These are phyloP conservation scores for Vipera ursinii DNA, from an alignment of 2,797 vertebrate species.

Conservation along the genomic window DNA sequence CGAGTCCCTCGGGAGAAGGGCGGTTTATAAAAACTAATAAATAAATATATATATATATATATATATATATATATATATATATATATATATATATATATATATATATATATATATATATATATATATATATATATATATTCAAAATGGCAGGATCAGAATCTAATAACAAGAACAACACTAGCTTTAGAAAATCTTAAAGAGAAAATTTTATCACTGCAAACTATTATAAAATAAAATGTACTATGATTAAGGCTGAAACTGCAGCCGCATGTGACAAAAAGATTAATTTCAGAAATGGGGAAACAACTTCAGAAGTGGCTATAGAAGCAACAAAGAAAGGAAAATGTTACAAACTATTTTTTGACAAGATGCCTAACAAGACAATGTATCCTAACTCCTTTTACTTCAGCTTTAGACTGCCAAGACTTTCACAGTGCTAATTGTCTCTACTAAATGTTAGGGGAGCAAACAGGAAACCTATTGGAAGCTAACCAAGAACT, in stretches of 20 bases:
- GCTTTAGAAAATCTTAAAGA: not conserved
- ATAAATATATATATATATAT: no score
- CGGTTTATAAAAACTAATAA: no score
- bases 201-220: not conserved
- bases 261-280: constrained; percentile 3
- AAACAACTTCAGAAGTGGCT: constrained; percentile 24
- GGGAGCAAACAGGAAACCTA: constrained; percentile 49
- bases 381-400: constrained; percentile 31
- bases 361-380: constrained; percentile 26
- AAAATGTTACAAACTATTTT: constrained; percentile 22
- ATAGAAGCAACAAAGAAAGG: not conserved
- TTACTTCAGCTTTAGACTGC: constrained; percentile 33
- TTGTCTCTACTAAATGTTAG: constrained; percentile 34
- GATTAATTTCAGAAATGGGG: constrained; percentile 46
- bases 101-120: no score
- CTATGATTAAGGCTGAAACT: not conserved
- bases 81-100: no score
- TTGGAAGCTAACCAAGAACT: constrained; percentile 25
- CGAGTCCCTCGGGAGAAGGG: no score
- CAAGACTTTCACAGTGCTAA: constrained; percentile 37
- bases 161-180: not conserved
- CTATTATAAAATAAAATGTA: not conserved
- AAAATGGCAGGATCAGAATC: not conserved
- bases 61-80: no score
- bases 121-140: not conserved